A percentile compares a stretch with the other conserved stretches of the same genome.
Evolutionary conservation across 2,797 vertebrate species (phyloP).

Genomic region (Anolis apletophallus): DNA sequence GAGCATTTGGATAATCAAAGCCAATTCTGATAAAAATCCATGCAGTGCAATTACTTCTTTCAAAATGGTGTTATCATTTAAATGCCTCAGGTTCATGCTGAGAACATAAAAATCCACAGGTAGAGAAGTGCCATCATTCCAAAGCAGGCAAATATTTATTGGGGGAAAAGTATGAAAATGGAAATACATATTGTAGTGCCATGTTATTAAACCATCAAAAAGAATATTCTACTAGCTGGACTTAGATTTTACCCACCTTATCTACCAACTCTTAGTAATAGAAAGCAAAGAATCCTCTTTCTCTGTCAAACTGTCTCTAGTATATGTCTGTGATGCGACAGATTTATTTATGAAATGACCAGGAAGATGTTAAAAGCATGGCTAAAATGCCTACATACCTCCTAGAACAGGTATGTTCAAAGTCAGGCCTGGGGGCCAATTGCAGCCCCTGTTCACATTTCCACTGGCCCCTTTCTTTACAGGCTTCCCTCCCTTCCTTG

Average conservation of each 20-base stretch:
- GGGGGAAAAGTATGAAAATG: background rate
- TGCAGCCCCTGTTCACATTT: no score
- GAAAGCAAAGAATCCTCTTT: background rate
- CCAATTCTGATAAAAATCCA: conserved; percentile 46
- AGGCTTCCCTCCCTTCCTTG: no score
- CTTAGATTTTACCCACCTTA: background rate
- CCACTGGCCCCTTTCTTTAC: no score
- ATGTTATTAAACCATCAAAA: background rate
- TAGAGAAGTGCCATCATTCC: conserved; percentile 35
- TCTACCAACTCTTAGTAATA: background rate
- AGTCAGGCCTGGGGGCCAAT: no score
- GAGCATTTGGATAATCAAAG: conserved; percentile 67
- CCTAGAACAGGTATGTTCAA: no score
- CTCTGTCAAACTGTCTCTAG: no score
- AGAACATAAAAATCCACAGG: conserved; percentile 27
- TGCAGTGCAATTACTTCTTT: conserved; percentile 57
- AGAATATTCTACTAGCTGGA: background rate
- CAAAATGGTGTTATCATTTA: conserved; percentile 50
- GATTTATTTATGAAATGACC: no score
- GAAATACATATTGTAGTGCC: background rate
- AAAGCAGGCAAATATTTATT: background rate
- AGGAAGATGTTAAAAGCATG: no score
- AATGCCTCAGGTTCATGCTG: conserved; percentile 53
- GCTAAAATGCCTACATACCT: no score
- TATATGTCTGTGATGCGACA: background rate